Conservation (phyloP, 1,140 invertebrate genomes). For the Delia radicum region DNA sequence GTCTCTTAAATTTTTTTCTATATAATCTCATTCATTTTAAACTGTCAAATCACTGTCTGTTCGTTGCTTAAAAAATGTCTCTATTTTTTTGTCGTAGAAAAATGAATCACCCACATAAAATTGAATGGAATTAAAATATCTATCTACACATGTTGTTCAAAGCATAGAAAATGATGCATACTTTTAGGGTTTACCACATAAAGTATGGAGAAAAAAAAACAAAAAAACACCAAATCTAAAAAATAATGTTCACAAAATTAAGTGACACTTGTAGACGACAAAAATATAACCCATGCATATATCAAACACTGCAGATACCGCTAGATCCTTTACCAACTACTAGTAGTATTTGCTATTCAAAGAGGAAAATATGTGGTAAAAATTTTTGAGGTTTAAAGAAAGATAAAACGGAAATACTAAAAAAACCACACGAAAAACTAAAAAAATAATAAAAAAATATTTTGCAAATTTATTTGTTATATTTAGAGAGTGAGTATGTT, state of each 20-base stretch:
- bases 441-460: too few relatives aligned
- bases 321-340: neutral
- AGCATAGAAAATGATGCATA: constrained; percentile 16
- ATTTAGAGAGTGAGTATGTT: neutral
- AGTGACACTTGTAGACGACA: constrained; percentile 23
- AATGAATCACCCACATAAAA: neutral
- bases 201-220: neutral
- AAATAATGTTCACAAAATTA: constrained; percentile 21
- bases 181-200: constrained; percentile 22
- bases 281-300: constrained; percentile 10
- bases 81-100: neutral
- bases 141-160: constrained; percentile 4
- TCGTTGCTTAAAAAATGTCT: neutral
- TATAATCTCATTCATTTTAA: constrained; percentile 9
- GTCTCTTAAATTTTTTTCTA: neutral
- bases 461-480: neutral
- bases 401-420: neutral
- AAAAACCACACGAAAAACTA: neutral
- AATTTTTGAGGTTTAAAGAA: constrained; percentile 1
- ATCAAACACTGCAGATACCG: neutral
- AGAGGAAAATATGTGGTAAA: neutral
- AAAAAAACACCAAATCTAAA: too few relatives aligned
- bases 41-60: constrained; percentile 22
- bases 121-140: constrained; percentile 23
- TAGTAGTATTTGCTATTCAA: neutral